These are phyloP conservation scores for Echinops telfairi DNA, from an alignment of 2,113 vertebrate genomes.

Conservation along the genomic window DNA sequence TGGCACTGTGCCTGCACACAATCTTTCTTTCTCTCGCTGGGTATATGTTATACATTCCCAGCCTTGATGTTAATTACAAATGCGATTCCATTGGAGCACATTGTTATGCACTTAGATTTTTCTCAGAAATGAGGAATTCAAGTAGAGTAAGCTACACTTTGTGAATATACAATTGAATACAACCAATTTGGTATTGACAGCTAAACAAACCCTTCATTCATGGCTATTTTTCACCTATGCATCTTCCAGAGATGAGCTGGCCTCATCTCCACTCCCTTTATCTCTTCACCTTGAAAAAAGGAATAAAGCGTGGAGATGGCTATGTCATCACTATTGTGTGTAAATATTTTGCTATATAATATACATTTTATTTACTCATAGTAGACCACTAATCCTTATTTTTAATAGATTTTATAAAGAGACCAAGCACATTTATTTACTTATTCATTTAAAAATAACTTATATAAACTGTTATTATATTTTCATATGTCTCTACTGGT, in stretches of 20 bases:
- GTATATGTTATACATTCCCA: not conserved
- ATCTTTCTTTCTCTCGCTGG: conserved; percentile 17
- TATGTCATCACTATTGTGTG: not conserved
- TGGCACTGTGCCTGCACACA: not conserved
- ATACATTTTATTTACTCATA: not conserved
- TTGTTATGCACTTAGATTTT: conserved; percentile 33
- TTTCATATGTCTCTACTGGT: no score
- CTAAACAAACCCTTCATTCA: not conserved
- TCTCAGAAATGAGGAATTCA: conserved; percentile 50
- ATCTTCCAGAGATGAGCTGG: no score
- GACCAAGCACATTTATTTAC: no score
- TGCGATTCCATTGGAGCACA: conserved; percentile 46
- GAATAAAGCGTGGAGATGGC: no score
- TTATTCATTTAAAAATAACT: no score
- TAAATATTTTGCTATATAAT: not conserved
- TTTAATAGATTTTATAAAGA: not conserved
- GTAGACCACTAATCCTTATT: not conserved
- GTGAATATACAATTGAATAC: no score
- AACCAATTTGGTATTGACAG: not conserved
- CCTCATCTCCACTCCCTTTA: no score
- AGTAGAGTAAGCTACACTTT: not conserved
- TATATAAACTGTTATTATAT: no score
- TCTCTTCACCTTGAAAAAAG: no score
- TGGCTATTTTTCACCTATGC: no score
- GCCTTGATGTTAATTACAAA: conserved; percentile 59